phyloP scores from a whole-genome alignment of 2,113 vertebrate species.

The Eclectus roratus region DNA sequence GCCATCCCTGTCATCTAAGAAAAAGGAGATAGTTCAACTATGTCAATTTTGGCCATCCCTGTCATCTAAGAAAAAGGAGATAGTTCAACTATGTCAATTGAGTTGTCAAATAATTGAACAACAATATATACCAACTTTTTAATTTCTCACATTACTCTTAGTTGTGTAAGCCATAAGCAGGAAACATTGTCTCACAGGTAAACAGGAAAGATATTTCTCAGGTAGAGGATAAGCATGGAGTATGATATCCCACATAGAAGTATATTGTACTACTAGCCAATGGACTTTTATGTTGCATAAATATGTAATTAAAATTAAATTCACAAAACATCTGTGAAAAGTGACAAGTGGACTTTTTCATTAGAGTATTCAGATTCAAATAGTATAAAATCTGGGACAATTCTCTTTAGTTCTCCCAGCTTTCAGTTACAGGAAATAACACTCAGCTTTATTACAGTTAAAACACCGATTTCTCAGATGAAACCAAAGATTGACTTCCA shows the following conservation, averaged over 20 bases:
- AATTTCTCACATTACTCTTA: not conserved
- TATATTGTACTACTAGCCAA: not conserved
- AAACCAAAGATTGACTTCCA: not conserved
- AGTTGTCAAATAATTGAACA: not conserved
- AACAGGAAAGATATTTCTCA: not conserved
- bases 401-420: not conserved
- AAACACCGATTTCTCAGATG: not conserved
- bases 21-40: too few species aligned
- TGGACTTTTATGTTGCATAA: not conserved
- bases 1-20: too few species aligned
- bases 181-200: not conserved
- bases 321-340: not conserved
- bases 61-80: not conserved
- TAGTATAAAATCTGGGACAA: not conserved
- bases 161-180: not conserved
- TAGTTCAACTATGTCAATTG: not conserved
- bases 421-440: not conserved
- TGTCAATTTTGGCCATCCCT: too few species aligned
- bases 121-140: not conserved
- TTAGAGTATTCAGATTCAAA: not conserved
- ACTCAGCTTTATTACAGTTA: not conserved
- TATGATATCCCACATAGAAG: not conserved
- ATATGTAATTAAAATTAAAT: not conserved
- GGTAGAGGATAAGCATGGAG: not conserved
- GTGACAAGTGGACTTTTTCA: not conserved